Conservation (phyloP, 2,797 vertebrate genomes). For the Gobio occitaniae region DNA sequence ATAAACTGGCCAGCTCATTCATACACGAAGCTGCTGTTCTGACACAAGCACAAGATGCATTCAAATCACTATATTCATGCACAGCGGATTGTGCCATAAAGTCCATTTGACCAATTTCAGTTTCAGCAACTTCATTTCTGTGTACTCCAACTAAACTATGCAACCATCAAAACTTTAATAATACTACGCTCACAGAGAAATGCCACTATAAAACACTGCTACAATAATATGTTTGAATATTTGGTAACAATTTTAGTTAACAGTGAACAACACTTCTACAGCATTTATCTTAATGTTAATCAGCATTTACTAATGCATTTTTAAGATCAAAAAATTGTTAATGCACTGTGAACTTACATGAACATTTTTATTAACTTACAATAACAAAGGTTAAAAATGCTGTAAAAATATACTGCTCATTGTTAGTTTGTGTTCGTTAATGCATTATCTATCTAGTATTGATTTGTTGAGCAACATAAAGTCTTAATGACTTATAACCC, state of each 20-base stretch:
- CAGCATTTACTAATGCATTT: not conserved
- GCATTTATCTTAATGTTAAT: not conserved
- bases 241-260: not conserved
- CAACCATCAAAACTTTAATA: not conserved
- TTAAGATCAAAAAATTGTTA: not conserved
- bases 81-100: conserved; percentile 1
- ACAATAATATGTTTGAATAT: not conserved
- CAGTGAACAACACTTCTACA: not conserved
- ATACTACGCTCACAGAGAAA: not conserved
- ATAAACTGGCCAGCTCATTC: conserved; percentile 17
- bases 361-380: not conserved
- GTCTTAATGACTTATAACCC: not conserved
- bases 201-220: not conserved
- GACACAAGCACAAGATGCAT: not conserved
- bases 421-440: not conserved
- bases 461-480: too few relatives aligned
- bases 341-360: not conserved
- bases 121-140: not conserved
- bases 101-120: not conserved
- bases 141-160: not conserved
- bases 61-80: conserved; percentile 14
- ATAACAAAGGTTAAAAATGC: not conserved
- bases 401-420: not conserved
- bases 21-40: not conserved
- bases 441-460: not conserved